Base-by-base conservation (phyloP, 1,140 invertebrate genomes). In the Drosophila sulfurigaster region DNA sequence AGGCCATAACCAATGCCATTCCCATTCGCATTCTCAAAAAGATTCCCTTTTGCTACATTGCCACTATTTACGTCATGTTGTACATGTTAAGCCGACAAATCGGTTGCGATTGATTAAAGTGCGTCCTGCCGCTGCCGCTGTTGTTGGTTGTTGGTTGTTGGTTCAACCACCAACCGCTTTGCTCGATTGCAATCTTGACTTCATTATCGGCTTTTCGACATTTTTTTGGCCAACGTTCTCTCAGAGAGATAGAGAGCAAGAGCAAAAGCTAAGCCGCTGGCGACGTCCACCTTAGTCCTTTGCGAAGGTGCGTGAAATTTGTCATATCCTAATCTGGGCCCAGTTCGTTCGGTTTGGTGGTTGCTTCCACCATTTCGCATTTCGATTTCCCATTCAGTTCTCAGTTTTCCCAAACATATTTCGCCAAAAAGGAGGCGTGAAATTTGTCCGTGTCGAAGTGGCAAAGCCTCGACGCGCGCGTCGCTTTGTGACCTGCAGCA, bases 71-170 rank as follows among this genome's bases (percentile, higher is more conserved):
- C 81, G 83, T 88, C 83, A 88, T 91, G 85, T 91, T 82, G 86
- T 91, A 92, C 91, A 92, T 91, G 91, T 83, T 92, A 92, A 92
- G 91, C 91, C 91, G 91, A 92, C 91, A 92, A 92, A 92, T 92
- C 91, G 91, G 91, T 86, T 86, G 91, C 91, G 91, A 92, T 92
- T 92, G 91, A 92, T 92, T 91, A 92, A 91, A 92, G 91, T 87
- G 78, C 69, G 78, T 79, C 72, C 57, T 25, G 43, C n/a, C 58
- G 16, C 57, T 46, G 43, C n/a, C 11, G 35, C 38, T 38, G 6
- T 10, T 38, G 32, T 10, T 35, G 1, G 6, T 35, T 35, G 6
- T 38, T 38, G 35, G 35, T 10, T 38, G 35, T n/a, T 41, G n/a
- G 13, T 49, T 56, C 54, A 64, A 57, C 38, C 64, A 57, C 65